Base-by-base conservation (phyloP, 2,888 invertebrate species). In the Hydropsyche betteni region DNA sequence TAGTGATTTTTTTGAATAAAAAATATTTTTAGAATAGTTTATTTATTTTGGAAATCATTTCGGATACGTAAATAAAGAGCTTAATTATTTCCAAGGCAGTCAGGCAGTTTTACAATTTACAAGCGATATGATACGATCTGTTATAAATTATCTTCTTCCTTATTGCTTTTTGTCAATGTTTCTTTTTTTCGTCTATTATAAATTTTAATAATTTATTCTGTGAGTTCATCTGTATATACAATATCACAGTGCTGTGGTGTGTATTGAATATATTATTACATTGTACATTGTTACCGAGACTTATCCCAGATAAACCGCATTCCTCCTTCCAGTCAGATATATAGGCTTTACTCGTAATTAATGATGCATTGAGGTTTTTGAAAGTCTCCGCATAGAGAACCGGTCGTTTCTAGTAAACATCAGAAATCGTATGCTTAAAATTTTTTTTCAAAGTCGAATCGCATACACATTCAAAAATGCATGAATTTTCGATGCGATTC, bases 251-350 rank as follows among this genome's bases (percentile, higher is more conserved):
- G 44, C 44, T 24, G 24, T 24, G n/a, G n/a, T 24, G 24, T 24
- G 24, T 24, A 24, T 24, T 4, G 58, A 58, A 58, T 24, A 16
- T 24, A 16, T 16, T 14, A 16, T 16, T 8, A 14, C 53, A 16
- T 14, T 6, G 16, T 55, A 55, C 16, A 55, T 58, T 58, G 58
- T 58, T 58, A 58, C 58, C 8, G 10, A 58, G 24, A 58, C 24
- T 58, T 58, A 58, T 58, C 58, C 58, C 58, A 14, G 58, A 58
- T 58, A 58, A 58, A 58, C 58, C 58, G 58, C 58, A 58, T 58
- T 58, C 16, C 58, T 16, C 8, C 24, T 44, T 44, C 14, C 14
- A 44, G 44, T 44, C 44, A 58, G 58, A 24, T 58, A 58, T 24
- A 58, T 16, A 58, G 58, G 58, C 58, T n/a, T 58, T 5, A 8